Evolutionary conservation across 2,888 invertebrate genomes (phyloP), one percentile per base, ranked within the genome.

Genomic region (Eulithis testata): DNA sequence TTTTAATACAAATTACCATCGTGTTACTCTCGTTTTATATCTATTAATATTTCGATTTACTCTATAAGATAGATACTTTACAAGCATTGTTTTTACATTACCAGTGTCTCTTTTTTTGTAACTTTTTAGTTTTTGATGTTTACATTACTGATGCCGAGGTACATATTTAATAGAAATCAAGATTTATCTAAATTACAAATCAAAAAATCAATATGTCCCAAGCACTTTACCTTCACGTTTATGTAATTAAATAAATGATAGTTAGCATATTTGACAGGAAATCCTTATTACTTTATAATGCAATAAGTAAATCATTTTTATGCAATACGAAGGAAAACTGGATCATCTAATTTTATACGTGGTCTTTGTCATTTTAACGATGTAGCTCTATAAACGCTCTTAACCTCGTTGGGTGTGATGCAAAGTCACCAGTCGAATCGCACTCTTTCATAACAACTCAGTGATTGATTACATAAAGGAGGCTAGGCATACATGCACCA

Each of bases 391-490:
- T 75, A 73, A 71, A 71, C 67, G 75, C 77, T 80, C 78, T 50
- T 85, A 87, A 85, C 86, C 85, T 85, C 81, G 79, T 82, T 83
- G 83, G 83, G 82, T 84, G 84, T 91, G 92, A 88, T 87, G 92
- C 87, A 90, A 92, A 91, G 87, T 85, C 82, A 84, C 76, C 80
- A 90, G 90, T 89, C 87, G 87, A 88, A 90, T 88, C 85, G 85
- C 85, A 88, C 87, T 88, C 90, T 92, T 92, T 92, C 92, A 91
- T 91, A 93, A 92, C 90, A 87, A 92, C 88, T 87, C 80, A 73
- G 83, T 93, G 92, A 93, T 92, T 92, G 91, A 93, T 93, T 91
- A 88, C 85, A 88, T 88, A 87, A 90, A 91, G 51, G 51, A 59
- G 44, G 31, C 43, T 59, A 12, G 50, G 59, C 51, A 44, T 51